Evolutionary conservation across 2,113 vertebrate genomes (phyloP).

Genomic region (Mohoua ochrocephala): DNA sequence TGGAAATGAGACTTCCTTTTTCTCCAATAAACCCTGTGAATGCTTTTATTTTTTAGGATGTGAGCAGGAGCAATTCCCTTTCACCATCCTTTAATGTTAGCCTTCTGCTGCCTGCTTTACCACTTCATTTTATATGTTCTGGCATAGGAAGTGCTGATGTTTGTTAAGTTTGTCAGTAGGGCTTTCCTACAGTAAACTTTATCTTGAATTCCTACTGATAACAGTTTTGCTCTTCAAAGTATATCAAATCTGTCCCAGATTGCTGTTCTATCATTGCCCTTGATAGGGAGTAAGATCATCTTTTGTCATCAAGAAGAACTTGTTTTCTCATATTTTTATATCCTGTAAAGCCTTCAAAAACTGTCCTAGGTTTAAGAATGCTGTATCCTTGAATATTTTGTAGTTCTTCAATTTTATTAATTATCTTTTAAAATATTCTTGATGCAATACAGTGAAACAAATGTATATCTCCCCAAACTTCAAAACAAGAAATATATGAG

Average conservation of each 20-base stretch:
- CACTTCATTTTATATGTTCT: background rate
- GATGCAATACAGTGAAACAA: background rate
- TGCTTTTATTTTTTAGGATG: background rate
- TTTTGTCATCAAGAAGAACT: background rate
- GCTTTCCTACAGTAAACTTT: constrained; percentile 13
- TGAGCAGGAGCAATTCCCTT: background rate
- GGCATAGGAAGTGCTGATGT: background rate
- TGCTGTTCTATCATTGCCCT: background rate
- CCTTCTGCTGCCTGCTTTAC: background rate
- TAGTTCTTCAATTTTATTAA: background rate
- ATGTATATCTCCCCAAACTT: background rate
- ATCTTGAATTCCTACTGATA: constrained; percentile 34
- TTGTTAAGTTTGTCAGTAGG: background rate
- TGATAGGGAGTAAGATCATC: background rate
- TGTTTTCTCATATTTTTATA: background rate
- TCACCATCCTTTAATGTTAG: background rate
- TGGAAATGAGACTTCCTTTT: background rate
- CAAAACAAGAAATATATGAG: background rate
- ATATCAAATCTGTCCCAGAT: constrained; percentile 1
- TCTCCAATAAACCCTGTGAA: background rate
- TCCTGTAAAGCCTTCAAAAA: background rate
- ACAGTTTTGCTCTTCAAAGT: constrained; percentile 9
- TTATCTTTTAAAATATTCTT: background rate
- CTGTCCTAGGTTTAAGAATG: background rate
- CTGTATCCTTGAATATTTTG: background rate